Evolutionary conservation across 2,888 invertebrate genomes (phyloP), one percentile per base, ranked within the genome.

Genomic region (Caenorhabditis sp.): DNA sequence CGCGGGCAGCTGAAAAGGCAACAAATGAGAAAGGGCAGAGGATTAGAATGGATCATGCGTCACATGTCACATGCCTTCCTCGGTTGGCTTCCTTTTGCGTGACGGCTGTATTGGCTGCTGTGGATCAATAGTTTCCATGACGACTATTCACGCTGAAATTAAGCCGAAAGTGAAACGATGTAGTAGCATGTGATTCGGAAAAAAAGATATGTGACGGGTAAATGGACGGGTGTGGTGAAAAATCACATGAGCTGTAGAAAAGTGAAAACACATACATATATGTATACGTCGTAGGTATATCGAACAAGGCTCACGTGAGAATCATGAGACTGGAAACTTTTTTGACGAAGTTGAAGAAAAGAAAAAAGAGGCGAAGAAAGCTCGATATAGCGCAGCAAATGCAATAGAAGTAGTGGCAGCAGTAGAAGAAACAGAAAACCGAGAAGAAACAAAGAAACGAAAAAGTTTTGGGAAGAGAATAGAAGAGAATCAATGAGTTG

Each of bases 161-260:
- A 13, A 26, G 20, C 28, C 35, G 37, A 53, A 20, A 26, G 20
- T 24, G 53, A 50, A 35, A 9, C n/a, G n/a, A 32, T 26, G 26
- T 9, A 32, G 9, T 9, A 32, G 9, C 32, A 32, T 6, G 40
- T 40, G 40, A 2, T 11, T 40, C 2, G 40, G 40, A 40, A 13
- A 40, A 13, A 40, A 13, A 40, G 11, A 22, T 35, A 15, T 24
- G 44, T 28, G 37, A 6, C n/a, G 28, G 8, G 4, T 20, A n/a
- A 6, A 26, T 0, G 20, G 40, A 2, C 22, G 69, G n/a, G 47
- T 64, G 55, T 60, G 35, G 40, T 58, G 64, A 67, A 67, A 61
- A 61, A 76, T 76, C 76, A 76, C 76, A 67, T 76, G 76, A 76
- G 76, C 76, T 67, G 76, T 61, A 58, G 65, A 50, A 51, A 65